Base-by-base conservation (phyloP, 2,113 vertebrate genomes). In the Chiloscyllium plagiosum region DNA sequence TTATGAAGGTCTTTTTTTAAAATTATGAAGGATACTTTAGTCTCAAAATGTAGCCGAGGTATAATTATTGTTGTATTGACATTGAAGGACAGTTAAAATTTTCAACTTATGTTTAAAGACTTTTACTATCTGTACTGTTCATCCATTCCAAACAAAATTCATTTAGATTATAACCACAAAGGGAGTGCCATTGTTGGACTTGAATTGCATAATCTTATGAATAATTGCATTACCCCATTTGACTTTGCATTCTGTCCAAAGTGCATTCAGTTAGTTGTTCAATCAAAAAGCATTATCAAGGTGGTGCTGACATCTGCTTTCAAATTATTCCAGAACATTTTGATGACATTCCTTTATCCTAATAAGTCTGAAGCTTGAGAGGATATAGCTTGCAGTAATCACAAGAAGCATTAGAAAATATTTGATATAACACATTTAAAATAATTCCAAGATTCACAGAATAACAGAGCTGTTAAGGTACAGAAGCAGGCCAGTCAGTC, bases 181-280 rank as follows among this genome's bases (percentile, higher is more conserved):
- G 66, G 26, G n/a, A 93, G 89, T 61, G n/a, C 20, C 89, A 93
- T 15, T 66, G 56, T 61, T 93, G 33, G 12, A 66, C 56, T 66
- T 93, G 33, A 93, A 65, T n/a, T 93, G 89, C 61, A 37, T 66
- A 37, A 66, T 93, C 89, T 66, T 37, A 29, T 93, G 61, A 93
- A n/a, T 90, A 61, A 90, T 90, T 26, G 13, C 61, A 90, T 90
- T 90, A 56, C 29, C 50, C 87, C 52, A 33, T 90, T n/a, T n/a
- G 89, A 65, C 22, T 93, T 93, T 93, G 89, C 56, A 93, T 93
- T 65, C 89, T 37, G 33, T 93, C 56, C 89, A 93, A 93, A 17
- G 0, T 93, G 7, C 61, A 66, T 3, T 93, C 56, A 7, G 33
- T 42, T 93, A 37, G 29, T 93, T 93, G 56, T 93, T n/a, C 33